Evolutionary conservation across 2,888 invertebrate genomes (phyloP).

Genomic region (Nowickia ferox): DNA sequence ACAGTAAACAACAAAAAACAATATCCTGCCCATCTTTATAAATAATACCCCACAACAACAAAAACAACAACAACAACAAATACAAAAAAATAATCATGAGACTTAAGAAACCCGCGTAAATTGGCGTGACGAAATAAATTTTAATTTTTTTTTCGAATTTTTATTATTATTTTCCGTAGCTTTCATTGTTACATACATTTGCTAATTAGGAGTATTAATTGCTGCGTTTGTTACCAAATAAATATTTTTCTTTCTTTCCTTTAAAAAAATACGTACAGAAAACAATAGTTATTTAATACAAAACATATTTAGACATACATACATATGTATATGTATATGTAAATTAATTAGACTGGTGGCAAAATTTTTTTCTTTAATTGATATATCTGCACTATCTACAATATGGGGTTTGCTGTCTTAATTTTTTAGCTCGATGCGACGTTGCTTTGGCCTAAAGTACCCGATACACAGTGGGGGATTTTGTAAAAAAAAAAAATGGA

Average conservation of each 20-base stretch:
- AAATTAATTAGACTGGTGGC: too few species aligned
- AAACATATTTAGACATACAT: constrained; percentile 48
- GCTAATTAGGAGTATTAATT: neutral
- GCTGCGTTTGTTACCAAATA: constrained; percentile 37
- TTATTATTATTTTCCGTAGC: constrained; percentile 32
- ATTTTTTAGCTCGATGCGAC: too few species aligned
- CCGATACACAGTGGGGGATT: too few species aligned
- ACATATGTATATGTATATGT: neutral
- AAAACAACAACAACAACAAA: constrained; percentile 23
- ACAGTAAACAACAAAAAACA: constrained; percentile 19
- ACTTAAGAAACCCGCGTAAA: constrained; percentile 50
- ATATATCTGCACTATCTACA: too few species aligned
- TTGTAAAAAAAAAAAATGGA: too few species aligned
- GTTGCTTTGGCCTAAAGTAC: too few species aligned
- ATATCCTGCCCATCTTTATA: constrained; percentile 3
- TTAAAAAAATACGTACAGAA: constrained; percentile 23
- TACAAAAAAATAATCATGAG: constrained; percentile 33
- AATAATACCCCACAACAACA: constrained; percentile 12
- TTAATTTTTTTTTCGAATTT: neutral
- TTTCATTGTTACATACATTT: constrained; percentile 46
- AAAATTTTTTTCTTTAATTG: too few species aligned
- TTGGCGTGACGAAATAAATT: constrained; percentile 66
- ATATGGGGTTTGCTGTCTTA: too few species aligned
- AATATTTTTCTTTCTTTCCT: constrained; percentile 30
- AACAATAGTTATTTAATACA: constrained; percentile 7